These are phyloP conservation scores for Chamaetylas fuelleborni DNA, from an alignment of 2,113 vertebrate species.

Conservation along the genomic window DNA sequence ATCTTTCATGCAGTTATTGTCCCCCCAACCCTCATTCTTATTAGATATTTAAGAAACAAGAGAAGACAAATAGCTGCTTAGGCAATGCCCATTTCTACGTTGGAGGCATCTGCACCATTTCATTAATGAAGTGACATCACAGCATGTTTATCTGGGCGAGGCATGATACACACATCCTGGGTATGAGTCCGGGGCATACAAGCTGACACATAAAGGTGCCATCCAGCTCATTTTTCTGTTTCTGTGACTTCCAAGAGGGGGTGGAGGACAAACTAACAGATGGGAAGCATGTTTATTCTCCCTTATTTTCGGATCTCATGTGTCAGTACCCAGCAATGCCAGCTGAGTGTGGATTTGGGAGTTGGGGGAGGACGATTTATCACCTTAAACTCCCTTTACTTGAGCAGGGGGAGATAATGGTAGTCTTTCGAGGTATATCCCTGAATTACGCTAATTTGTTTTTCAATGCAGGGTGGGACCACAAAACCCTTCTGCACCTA, in stretches of 20 bases:
- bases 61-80: neutral
- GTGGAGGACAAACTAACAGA: neutral
- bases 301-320: neutral
- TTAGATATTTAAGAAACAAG: neutral
- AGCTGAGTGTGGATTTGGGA: neutral
- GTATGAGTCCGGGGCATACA: fast-evolving
- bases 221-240: neutral
- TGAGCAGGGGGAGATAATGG: neutral
- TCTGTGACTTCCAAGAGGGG: neutral
- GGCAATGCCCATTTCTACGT: neutral
- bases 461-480: neutral
- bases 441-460: neutral
- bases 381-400: neutral
- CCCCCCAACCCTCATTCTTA: neutral
- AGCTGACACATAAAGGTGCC: neutral
- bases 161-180: neutral
- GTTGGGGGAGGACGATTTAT: neutral
- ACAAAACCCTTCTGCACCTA: neutral
- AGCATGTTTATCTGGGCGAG: neutral
- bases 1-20: neutral
- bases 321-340: neutral
- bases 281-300: neutral
- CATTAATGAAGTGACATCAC: neutral
- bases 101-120: neutral
- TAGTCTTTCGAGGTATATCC: neutral